Conservation (phyloP, 2,797 vertebrate genomes). For the Lycodopsis pacificus region DNA sequence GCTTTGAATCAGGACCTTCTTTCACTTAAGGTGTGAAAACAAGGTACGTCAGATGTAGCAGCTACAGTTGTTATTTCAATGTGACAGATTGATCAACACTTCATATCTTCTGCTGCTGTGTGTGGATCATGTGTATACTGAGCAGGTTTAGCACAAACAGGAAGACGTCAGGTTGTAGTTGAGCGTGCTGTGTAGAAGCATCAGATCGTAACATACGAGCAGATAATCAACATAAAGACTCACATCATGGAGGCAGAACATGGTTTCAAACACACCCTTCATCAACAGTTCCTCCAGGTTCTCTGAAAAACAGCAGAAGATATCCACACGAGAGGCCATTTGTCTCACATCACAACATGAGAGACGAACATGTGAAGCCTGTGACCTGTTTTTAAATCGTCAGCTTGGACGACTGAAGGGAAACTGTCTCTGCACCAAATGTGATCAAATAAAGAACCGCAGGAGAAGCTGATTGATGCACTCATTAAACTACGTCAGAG, state of each 20-base stretch:
- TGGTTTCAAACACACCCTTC: slow-evolving; percentile 86
- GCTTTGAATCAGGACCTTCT: background rate
- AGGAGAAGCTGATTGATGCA: background rate
- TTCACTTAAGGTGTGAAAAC: background rate
- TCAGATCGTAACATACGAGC: background rate
- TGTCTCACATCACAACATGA: background rate
- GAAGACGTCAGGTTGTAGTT: background rate
- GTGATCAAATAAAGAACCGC: background rate
- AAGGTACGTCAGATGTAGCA: background rate
- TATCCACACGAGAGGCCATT: background rate
- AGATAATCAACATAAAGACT: slow-evolving; percentile 13
- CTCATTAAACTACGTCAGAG: no score
- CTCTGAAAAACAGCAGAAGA: slow-evolving; percentile 77
- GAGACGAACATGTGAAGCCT: background rate
- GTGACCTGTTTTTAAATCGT: background rate
- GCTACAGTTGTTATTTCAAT: background rate
- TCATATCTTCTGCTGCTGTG: background rate
- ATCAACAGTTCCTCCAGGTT: slow-evolving; percentile 79
- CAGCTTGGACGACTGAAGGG: background rate
- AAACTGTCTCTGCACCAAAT: background rate
- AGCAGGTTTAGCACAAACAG: background rate
- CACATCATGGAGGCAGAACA: slow-evolving; percentile 92
- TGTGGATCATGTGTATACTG: background rate
- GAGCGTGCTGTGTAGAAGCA: background rate
- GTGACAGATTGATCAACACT: background rate